Base-by-base conservation (phyloP, 2,888 invertebrate genomes). In the Rhopalosiphum nymphaeae region DNA sequence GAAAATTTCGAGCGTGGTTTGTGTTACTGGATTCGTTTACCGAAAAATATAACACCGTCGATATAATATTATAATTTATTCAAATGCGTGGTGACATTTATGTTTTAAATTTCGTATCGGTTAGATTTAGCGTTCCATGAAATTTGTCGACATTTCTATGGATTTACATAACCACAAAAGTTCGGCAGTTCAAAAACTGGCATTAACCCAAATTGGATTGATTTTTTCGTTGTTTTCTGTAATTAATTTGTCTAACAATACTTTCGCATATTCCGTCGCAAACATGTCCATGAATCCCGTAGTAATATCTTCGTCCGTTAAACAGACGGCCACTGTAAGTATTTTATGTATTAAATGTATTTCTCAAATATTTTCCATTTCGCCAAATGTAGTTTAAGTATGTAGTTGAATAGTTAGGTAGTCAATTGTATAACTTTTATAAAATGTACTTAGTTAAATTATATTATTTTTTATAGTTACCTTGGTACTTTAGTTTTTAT, bases 261-360 rank as follows among this genome's bases (percentile, higher is more conserved):
- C n/a, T 21, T 78, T 87, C 16, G 92, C 53, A 13, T 10, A 94
- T n/a, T 94, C 56, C 53, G 49, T 36, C 78, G 88, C 93, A 53
- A 95, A 94, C 46, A 95, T 95, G 95, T 94, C 95, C 16, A 93
- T 94, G 21, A 97, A 97, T 96, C 98, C 98, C 95, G 98, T 98
- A 95, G 97, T 98, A 95, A 97, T 98, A 95, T 97, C 98, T 95
- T 98, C 98, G 95, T 97, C 98, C 94, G 97, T 97, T 95, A 98
- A 97, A 96, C 98, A 98, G 95, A 98, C 98, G 61, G 98, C 98
- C 56, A 98, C 98, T 95, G 98, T 98, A 96, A 97, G 97, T 96
- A 91, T 92, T 88, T 57, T 95, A 87, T 91, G 56, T 56, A 29
- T 29, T 29, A 53, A n/a, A 67, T 29, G 91, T 49, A 67, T 26